Base-by-base conservation (phyloP, 2,113 vertebrate species). In the Amia ocellicauda region DNA sequence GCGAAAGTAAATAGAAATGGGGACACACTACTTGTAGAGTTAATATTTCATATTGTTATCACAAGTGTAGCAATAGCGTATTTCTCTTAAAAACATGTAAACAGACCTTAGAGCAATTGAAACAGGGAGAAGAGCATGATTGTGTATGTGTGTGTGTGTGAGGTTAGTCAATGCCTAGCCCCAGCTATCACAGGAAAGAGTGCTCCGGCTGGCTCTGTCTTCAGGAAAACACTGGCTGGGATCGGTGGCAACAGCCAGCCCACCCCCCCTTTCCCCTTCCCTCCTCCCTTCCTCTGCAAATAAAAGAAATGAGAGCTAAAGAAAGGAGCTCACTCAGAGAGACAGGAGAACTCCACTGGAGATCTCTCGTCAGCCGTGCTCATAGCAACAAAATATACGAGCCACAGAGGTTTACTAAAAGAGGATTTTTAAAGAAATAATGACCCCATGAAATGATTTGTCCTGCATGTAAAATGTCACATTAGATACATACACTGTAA, bases 161-260 rank as follows among this genome's bases (percentile, higher is more conserved):
- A 17, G 43, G 43, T 14, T 3, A 17, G 43, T n/a, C n/a, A 14
- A 10, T 36, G 59, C 77, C 74, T 78, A 69, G 78, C 68, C 72
- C 58, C 57, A 68, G 7, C 79, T 78, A 80, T 78, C 78, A 81
- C 77, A 76, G 72, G 70, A 83, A 83, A 69, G 66, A 74, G 59
- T 73, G 73, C 64, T 80, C 26, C 78, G 77, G 75, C 74, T 63
- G 51, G 63, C 57, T 58, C 69, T 26, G 69, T 69, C 70, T 73
- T 72, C 66, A 75, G 71, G 69, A 75, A 75, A 80, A 73, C 62
- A 73, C 22, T 66, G 58, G 22, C 57, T 51, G 64, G 71, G 70
- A 55, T 72, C 19, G 70, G 66, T 4, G 58, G 66, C 66, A 60
- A 28, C 40, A 58, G 7, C 36, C 26, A 28, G 78, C 74, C 68